Base-by-base conservation (phyloP, 2,113 vertebrate genomes). In the Boleophthalmus pectinirostris region DNA sequence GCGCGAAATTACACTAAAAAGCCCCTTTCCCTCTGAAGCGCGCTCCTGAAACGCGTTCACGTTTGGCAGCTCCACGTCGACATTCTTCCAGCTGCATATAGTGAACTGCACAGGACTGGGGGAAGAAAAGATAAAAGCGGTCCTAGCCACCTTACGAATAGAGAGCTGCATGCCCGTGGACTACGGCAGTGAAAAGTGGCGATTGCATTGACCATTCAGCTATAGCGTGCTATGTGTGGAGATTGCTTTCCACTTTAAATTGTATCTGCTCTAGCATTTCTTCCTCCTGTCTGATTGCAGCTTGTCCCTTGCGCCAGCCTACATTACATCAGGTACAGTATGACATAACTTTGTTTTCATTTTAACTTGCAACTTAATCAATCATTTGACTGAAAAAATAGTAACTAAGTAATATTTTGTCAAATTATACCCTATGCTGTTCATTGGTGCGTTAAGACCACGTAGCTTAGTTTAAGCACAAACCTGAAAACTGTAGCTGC, bases 21-120 rank as follows among this genome's bases (percentile, higher is more conserved):
- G 67, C 49, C 69, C 77, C n/a, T 81, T 84, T 69, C 78, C 58
- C 71, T 66, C 58, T 80, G 70, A 81, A 85, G 94, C 94, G 92
- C 94, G 94, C 87, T 88, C 94, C 85, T 84, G 91, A 82, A 81
- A 88, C 94, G 92, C 93, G 93, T 91, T 92, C 94, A 94, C 93
- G 93, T 92, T 93, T 94, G 94, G 94, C 94, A 94, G 94, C 94
- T 94, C 94, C 94, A 94, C 94, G 94, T 94, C 94, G 94, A 94
- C 94, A 94, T 93, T 94, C 94, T 94, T 94, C 93, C 93, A 94
- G 93, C 93, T 94, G 93, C 92, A 90, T 89, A 89, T 88, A 90
- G 89, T 91, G 90, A 87, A 89, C 86, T 89, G 86, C 92, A 85
- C 88, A 79, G 87, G 76, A 70, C 79, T 82, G 86, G 78, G 76